Conservation (phyloP, 2,113 vertebrate species). For the Heterocephalus glaber region DNA sequence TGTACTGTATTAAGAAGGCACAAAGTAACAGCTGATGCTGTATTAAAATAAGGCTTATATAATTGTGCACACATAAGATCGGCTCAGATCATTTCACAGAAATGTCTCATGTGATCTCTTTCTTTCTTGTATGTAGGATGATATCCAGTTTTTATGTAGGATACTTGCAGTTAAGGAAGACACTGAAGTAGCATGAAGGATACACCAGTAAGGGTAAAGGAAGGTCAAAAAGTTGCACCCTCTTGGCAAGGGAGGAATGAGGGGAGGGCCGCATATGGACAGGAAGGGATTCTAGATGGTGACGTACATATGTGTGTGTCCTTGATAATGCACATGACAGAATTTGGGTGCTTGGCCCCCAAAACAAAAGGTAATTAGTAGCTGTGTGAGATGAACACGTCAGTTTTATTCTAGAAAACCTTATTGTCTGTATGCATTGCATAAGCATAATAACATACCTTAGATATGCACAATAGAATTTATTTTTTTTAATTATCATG, state of each 20-base stretch:
- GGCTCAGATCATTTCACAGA: neutral
- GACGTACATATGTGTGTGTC: neutral
- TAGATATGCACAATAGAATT: neutral
- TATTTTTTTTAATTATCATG: neutral
- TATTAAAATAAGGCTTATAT: neutral
- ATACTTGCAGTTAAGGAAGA: neutral
- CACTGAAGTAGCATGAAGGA: neutral
- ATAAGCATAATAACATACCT: neutral
- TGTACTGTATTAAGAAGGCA: neutral
- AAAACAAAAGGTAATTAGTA: neutral
- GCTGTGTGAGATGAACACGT: neutral
- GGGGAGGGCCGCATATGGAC: neutral
- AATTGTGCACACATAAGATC: neutral
- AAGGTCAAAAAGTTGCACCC: neutral
- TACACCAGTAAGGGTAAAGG: neutral
- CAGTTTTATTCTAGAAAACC: neutral
- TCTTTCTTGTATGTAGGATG: neutral
- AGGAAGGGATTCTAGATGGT: neutral
- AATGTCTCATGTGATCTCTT: neutral
- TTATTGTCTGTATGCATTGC: too few species aligned
- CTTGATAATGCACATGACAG: neutral
- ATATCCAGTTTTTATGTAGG: neutral
- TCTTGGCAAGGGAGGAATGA: fast-evolving
- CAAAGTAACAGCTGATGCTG: neutral
- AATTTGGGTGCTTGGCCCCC: neutral